phyloP scores from a whole-genome alignment of 2,888 invertebrate species.

The Amphiduros pacificus region DNA sequence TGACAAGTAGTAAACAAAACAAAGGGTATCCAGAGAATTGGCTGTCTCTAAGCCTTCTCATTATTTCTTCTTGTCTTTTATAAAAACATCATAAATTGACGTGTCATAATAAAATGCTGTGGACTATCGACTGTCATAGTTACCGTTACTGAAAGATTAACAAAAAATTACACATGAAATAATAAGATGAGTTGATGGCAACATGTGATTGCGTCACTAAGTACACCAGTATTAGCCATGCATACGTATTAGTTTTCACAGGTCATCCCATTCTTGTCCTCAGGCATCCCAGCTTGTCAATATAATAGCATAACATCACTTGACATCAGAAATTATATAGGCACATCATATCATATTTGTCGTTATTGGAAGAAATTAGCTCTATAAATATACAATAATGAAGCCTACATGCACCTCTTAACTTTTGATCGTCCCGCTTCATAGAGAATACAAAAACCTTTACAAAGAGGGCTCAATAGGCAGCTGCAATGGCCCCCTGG shows the following conservation, averaged over 20 bases:
- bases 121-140: neutral
- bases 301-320: neutral
- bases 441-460: slow-evolving; percentile 12
- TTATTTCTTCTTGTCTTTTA: neutral
- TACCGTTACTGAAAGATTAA: neutral
- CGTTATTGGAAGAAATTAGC: slow-evolving; percentile 1
- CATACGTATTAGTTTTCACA: slow-evolving; percentile 9
- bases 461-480: slow-evolving; percentile 2
- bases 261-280: neutral
- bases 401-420: slow-evolving; percentile 14
- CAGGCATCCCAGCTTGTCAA: neutral
- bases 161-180: no score
- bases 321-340: neutral
- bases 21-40: slow-evolving; percentile 9
- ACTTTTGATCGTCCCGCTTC: slow-evolving; percentile 2
- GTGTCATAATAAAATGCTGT: neutral
- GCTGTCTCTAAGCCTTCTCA: neutral
- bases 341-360: neutral
- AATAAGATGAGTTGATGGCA: no score
- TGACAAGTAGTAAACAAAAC: slow-evolving; percentile 19
- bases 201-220: slow-evolving; percentile 8
- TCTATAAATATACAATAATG: slow-evolving; percentile 19
- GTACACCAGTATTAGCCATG: slow-evolving; percentile 18
- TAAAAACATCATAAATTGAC: neutral
- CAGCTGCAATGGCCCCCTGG: neutral